Evolutionary conservation across 1,140 invertebrate genomes (phyloP), one percentile per base, ranked within the genome.

Genomic region (Drosophila gunungcola): DNA sequence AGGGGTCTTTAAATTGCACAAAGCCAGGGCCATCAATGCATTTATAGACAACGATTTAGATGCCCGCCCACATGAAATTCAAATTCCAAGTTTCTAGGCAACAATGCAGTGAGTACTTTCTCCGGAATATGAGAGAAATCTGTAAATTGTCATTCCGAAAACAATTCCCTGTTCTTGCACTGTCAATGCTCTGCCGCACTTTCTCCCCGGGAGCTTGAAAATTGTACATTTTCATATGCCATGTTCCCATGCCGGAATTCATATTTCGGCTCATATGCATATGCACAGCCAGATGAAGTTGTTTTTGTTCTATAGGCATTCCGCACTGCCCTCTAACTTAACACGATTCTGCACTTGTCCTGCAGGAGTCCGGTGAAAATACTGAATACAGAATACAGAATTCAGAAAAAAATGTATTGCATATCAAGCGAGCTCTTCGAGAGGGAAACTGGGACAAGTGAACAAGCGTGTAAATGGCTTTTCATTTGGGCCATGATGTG

Each of bases 281-380:
- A 61, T 57, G 65, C 36, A 49, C 51, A 41, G 46, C 16, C 69
- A 43, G 65, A 60, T 55, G 55, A 42, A 73, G 53, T 74, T 67
- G 62, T 77, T 56, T 72, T 49, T 72, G 43, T 38, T 36, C 36
- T 13, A 57, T 41, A 13, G 43, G 43, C 55, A 55, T 27, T 36
- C 64, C n/a, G 12, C 12, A 45, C 42, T 57, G 52, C 45, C 63
- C 72, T 63, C 61, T 61, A 85, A 80, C 64, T 79, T 76, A 85
- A 84, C 80, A 84, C 81, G 80, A 76, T 80, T 85, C 84, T 77
- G 65, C 80, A 84, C 80, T 85, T 68, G 81, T 83, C 73, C 48
- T 54, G 72, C 62, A 63, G 62, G 54, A 54, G 55, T 60, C 52
- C 58, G 60, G 58, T 16, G 29, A 49, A 63, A 34, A 32, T 25